Evolutionary conservation across 2,888 invertebrate genomes (phyloP).

Genomic region (Diadromus collaris): DNA sequence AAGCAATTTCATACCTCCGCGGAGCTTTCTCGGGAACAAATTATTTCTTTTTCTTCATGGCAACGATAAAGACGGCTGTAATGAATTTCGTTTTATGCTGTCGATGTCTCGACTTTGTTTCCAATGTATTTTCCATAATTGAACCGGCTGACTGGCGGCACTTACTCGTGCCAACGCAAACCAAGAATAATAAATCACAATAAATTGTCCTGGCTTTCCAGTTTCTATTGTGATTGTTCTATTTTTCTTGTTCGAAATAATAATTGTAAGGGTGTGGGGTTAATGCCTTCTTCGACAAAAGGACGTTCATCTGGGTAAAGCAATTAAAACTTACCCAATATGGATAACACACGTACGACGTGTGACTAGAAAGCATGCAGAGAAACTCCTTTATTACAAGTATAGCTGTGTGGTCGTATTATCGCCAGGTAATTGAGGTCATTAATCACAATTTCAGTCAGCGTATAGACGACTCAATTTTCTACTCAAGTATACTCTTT

Average conservation of each 20-base stretch:
- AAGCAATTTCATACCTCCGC: neutral
- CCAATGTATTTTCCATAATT: neutral
- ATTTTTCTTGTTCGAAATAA: neutral
- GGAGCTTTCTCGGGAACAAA: neutral
- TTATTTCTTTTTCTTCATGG: neutral
- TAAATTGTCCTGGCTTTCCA: neutral
- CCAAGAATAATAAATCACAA: neutral
- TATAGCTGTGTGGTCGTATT: slow-evolving; percentile 62
- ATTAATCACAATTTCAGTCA: slow-evolving; percentile 9
- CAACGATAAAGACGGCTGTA: neutral
- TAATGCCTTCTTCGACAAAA: neutral
- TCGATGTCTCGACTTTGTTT: neutral
- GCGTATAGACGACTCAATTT: neutral
- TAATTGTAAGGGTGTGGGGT: neutral
- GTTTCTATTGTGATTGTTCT: neutral
- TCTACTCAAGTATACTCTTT: neutral
- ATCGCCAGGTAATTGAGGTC: slow-evolving; percentile 47
- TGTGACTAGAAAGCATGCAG: slow-evolving; percentile 76
- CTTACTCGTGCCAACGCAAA: neutral
- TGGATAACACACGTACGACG: slow-evolving; percentile 25
- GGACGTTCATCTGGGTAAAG: neutral
- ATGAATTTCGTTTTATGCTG: neutral
- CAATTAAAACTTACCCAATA: slow-evolving; percentile 42
- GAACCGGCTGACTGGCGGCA: neutral
- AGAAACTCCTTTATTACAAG: slow-evolving; percentile 75